Evolutionary conservation across 2,888 invertebrate genomes (phyloP), one percentile per base, ranked within the genome.

Genomic region (Helobdella robusta): DNA sequence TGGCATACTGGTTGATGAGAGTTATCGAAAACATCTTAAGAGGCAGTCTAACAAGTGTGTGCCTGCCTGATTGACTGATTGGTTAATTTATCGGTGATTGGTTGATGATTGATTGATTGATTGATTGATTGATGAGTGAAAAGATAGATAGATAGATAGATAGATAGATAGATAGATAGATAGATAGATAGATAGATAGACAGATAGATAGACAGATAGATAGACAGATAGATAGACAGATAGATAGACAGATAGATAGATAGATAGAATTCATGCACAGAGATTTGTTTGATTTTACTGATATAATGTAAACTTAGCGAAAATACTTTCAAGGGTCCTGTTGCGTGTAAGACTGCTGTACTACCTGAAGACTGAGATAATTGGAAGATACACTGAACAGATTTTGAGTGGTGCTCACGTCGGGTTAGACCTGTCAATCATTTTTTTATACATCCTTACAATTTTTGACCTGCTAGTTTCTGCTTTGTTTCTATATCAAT

Each of bases 11-110:
- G 75, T 77, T 59, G 98, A 98, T 80, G 89, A 88, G 75, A 91
- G 90, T 76, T 99, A 97, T 80, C 92, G 92, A 79, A 91, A 94
- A 77, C 98, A 99, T 82, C 76, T 83, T 34, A 81, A 81, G 69
- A 86, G 97, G 75, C 95, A 98, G 83, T 91, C 97, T 68, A 98
- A 98, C 83, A 98, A 97, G 94, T 94, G 84, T 85, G 89, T 73
- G 11, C 1, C 36, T 8, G 11, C 11, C n/a, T 40, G n/a, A n/a
- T n/a, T n/a, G n/a, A n/a, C n/a, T n/a, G n/a, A n/a, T n/a, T n/a
- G n/a, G n/a, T n/a, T n/a, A n/a, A n/a, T n/a, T n/a, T n/a, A n/a
- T n/a, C n/a, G n/a, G n/a, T n/a, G n/a, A 25, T 30, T n/a, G 28
- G 2, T 50, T 50, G 52, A 50, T 8, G 25, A 18, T 20, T 40